Percentiles rank a stretch among this genome's conserved stretches.
These are phyloP conservation scores for Centropus bengalensis DNA, from an alignment of 2,113 vertebrate genomes.

Conservation along the genomic window DNA sequence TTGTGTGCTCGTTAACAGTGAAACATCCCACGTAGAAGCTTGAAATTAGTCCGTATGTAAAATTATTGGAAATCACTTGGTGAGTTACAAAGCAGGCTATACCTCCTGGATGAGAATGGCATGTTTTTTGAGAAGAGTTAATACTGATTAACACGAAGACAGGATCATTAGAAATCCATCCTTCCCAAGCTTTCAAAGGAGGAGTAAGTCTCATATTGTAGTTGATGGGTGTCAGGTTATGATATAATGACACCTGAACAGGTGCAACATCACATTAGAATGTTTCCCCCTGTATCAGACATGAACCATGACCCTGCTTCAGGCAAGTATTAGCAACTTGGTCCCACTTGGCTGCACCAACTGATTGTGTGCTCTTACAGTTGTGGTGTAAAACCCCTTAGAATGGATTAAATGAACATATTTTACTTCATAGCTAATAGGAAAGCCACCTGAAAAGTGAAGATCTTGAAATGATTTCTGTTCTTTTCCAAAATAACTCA, in stretches of 20 bases:
- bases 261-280: not conserved
- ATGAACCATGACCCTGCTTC: not conserved
- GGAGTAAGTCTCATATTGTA: not conserved
- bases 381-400: not conserved
- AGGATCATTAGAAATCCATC: not conserved
- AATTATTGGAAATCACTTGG: not conserved
- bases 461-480: not conserved
- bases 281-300: not conserved
- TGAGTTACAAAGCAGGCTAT: not conserved
- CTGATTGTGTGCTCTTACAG: not conserved
- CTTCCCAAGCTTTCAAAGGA: not conserved
- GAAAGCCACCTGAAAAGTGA: not conserved
- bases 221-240: not conserved
- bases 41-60: not conserved
- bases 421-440: not conserved
- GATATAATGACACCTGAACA: not conserved
- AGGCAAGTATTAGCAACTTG: not conserved
- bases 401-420: not conserved
- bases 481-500: not conserved
- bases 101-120: not conserved
- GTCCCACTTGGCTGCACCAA: not conserved
- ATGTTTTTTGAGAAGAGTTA: not conserved
- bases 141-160: not conserved
- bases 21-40: not conserved
- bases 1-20: not conserved